These are phyloP conservation scores for Lasius platythorax DNA, from an alignment of 2,888 invertebrate species.

Conservation along the genomic window DNA sequence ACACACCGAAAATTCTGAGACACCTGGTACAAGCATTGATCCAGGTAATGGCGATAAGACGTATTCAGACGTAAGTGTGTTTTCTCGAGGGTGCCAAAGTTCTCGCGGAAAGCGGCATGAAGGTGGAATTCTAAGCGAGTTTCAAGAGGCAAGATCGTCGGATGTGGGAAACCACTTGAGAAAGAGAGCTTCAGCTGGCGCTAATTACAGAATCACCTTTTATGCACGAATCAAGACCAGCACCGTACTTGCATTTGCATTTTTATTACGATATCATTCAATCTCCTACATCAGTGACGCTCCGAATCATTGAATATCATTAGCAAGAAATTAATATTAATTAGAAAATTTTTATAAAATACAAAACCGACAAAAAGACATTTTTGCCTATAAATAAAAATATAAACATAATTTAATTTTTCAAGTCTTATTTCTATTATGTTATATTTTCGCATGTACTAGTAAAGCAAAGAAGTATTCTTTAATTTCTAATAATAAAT, in stretches of 20 bases:
- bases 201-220: slow-evolving; percentile 71
- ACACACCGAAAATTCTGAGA: neutral
- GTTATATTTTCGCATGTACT: neutral
- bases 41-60: slow-evolving; percentile 26
- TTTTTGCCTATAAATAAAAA: neutral
- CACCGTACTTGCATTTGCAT: slow-evolving; percentile 71
- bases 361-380: neutral
- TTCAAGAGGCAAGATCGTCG: slow-evolving; percentile 63
- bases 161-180: slow-evolving; percentile 57
- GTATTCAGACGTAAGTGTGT: slow-evolving; percentile 52
- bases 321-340: neutral
- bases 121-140: slow-evolving; percentile 56
- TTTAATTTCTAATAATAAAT: neutral
- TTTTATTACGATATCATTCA: slow-evolving; percentile 67
- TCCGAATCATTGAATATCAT: slow-evolving; percentile 7
- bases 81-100: slow-evolving; percentile 56
- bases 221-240: slow-evolving; percentile 62
- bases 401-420: neutral
- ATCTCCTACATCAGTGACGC: slow-evolving; percentile 40
- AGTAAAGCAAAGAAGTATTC: neutral
- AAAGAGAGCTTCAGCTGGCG: slow-evolving; percentile 65
- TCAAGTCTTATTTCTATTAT: neutral
- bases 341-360: neutral
- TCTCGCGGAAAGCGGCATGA: slow-evolving; percentile 19
- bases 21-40: slow-evolving; percentile 23